Evolutionary conservation across 2,113 vertebrate genomes (phyloP), one percentile per base, ranked within the genome.

Genomic region (Poeciliopsis retropinna): DNA sequence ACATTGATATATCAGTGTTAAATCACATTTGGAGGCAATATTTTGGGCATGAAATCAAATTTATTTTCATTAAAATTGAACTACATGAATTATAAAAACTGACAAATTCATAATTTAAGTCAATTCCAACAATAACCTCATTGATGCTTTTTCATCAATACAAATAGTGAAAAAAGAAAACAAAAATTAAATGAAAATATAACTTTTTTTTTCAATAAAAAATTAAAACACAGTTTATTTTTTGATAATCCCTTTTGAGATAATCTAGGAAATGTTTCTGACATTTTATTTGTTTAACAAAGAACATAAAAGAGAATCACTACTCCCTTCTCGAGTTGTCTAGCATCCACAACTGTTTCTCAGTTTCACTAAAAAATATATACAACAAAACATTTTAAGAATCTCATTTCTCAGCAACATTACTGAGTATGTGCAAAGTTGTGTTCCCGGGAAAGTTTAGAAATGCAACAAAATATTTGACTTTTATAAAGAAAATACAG

Each of bases 261-360:
- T 4, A 8, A n/a, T 30, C 17, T 28, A 72, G 4, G 25, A 57
- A 57, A 64, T 19, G 10, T 41, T 27, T 14, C 28, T 0, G 54
- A 14, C 67, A 11, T 72, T 37, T 54, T 22, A 29, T 39, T 25
- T 41, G 61, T 1, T 17, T 19, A 51, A 64, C 15, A n/a, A 8
- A 2, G 11, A 1, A 66, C 29, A 13, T 14, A 30, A 30, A 51
- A 28, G 69, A 69, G 37, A 10, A n/a, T 34, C 22, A 10, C 28
- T 34, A 86, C 71, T 75, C 78, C 80, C 82, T 64, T 72, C 77
- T 60, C 65, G 22, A 54, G 2, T 69, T 25, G 25, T 70, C 17
- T 54, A 65, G 65, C 57, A 6, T 80, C 81, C 73, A 86, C 44
- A 82, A 47, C 17, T 47, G 82, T 86, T 81, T 79, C 10, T 63